Evolutionary conservation across 2,797 vertebrate genomes (phyloP).

Genomic region (Acanthurus tractus): DNA sequence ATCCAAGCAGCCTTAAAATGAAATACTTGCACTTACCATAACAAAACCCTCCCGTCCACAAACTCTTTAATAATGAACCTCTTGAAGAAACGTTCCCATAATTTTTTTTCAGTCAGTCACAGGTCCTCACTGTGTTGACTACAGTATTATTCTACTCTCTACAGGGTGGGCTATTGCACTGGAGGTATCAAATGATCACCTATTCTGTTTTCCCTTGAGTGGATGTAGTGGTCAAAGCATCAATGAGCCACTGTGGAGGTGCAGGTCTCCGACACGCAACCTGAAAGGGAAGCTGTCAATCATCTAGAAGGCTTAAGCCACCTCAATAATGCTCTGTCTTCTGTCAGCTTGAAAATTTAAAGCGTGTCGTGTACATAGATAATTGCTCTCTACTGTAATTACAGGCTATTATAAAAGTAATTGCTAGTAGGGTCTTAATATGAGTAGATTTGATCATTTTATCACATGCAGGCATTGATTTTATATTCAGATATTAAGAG

Average conservation of each 20-base stretch:
- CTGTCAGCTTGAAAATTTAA: slow-evolving; percentile 15
- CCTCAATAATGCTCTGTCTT: slow-evolving; percentile 48
- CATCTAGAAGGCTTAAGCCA: slow-evolving; percentile 34
- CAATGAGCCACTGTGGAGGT: slow-evolving; percentile 75
- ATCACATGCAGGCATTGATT: slow-evolving; percentile 12
- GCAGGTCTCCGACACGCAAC: slow-evolving; percentile 58
- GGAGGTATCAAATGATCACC: slow-evolving; percentile 79
- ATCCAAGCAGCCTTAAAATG: slow-evolving; percentile 23
- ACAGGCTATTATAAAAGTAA: slow-evolving; percentile 23
- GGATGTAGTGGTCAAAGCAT: slow-evolving; percentile 61
- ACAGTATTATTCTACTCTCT: slow-evolving; percentile 66
- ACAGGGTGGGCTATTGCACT: slow-evolving; percentile 73
- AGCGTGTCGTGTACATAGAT: background rate
- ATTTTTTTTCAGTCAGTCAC: slow-evolving; percentile 74
- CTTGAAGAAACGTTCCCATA: slow-evolving; percentile 72
- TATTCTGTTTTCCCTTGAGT: slow-evolving; percentile 73
- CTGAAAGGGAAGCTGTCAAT: slow-evolving; percentile 63
- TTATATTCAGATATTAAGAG: slow-evolving; percentile 3
- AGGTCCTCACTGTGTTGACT: slow-evolving; percentile 66
- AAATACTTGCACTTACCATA: slow-evolving; percentile 17
- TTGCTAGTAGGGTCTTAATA: slow-evolving; percentile 33
- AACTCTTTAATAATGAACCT: slow-evolving; percentile 63
- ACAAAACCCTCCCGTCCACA: slow-evolving; percentile 61
- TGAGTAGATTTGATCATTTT: background rate
- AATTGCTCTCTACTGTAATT: slow-evolving; percentile 38